Conservation (phyloP, 2,888 invertebrate species). For the Cantharis lateralis region DNA sequence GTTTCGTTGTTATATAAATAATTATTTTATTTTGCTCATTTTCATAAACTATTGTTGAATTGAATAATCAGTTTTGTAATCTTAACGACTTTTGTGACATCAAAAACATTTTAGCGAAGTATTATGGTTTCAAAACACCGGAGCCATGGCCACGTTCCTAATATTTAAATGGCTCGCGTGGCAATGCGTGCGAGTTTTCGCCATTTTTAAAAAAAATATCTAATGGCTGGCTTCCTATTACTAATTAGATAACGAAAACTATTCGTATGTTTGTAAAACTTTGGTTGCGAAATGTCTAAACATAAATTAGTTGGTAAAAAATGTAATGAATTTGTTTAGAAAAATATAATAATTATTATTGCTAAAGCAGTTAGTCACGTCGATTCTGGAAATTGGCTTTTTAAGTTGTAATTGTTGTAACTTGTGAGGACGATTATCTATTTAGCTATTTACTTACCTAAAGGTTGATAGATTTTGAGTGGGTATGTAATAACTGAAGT, state of each 20-base stretch:
- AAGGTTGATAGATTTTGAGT: not conserved
- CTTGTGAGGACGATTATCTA: not conserved
- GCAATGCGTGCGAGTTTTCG: not conserved
- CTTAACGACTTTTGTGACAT: not conserved
- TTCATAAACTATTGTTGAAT: not conserved
- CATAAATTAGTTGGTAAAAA: not conserved
- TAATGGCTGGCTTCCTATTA: not conserved
- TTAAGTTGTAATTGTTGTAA: not conserved
- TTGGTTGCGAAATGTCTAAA: not conserved
- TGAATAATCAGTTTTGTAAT: slow-evolving; percentile 2
- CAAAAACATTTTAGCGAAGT: not conserved
- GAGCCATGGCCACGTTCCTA: not conserved
- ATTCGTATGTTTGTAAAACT: not conserved
- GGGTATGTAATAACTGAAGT: not conserved
- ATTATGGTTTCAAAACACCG: not conserved
- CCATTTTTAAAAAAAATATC: not conserved
- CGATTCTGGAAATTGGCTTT: not conserved
- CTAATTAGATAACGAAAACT: not conserved
- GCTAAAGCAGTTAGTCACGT: not conserved
- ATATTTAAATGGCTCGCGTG: not conserved
- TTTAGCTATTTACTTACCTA: not conserved
- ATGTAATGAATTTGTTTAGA: not conserved
- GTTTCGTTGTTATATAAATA: not conserved
- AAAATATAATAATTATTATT: not conserved
- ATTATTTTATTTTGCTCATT: not conserved